Evolutionary conservation across 2,797 vertebrate genomes (phyloP).

Genomic region (Micromesistius poutassou): DNA sequence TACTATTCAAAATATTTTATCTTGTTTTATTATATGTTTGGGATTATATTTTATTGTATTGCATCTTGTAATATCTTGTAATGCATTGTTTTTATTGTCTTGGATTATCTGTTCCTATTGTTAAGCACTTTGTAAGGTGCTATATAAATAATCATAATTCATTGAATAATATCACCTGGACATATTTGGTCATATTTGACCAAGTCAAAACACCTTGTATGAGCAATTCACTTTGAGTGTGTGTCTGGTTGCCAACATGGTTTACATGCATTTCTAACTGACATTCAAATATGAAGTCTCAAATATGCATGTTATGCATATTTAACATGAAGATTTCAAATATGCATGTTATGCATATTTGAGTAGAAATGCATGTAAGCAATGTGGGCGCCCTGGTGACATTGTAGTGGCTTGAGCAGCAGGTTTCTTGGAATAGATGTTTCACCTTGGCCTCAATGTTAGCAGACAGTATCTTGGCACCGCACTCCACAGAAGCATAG

Average conservation of each 20-base stretch:
- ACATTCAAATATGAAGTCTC: too few relatives aligned
- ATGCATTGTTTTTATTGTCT: too few relatives aligned
- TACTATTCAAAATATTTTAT: too few relatives aligned
- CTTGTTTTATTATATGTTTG: too few relatives aligned
- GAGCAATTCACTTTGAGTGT: background rate
- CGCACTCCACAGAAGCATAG: conserved; percentile 97
- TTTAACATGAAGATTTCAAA: background rate
- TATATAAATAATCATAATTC: background rate
- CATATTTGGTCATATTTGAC: too few relatives aligned
- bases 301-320: background rate
- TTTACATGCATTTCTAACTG: too few relatives aligned
- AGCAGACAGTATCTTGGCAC: conserved; percentile 95
- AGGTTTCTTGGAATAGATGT: background rate
- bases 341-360: background rate
- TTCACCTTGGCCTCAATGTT: conserved; percentile 96
- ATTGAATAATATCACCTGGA: background rate
- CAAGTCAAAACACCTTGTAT: background rate
- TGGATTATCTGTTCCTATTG: too few relatives aligned
- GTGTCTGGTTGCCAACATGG: too few relatives aligned
- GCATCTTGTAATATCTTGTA: too few relatives aligned
- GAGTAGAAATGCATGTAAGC: background rate
- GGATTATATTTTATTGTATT: too few relatives aligned
- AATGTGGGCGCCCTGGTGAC: background rate
- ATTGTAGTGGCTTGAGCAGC: background rate
- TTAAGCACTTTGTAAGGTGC: too few relatives aligned